phyloP scores from a whole-genome alignment of 2,888 invertebrate genomes.

The Cerastis rubricosa region DNA sequence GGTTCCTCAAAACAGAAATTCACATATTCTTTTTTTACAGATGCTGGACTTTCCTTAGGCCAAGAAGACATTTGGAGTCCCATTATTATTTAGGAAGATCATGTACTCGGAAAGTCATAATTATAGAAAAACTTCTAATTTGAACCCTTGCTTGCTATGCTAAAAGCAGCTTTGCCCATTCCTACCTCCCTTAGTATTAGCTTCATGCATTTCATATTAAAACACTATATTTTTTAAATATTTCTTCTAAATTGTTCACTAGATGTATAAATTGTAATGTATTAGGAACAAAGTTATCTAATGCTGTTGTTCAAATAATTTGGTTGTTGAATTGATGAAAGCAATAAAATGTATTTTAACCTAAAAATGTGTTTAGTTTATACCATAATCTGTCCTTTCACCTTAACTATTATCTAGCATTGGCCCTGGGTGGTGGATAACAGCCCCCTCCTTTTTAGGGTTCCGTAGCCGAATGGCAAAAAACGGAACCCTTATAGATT shows the following conservation, averaged over 20 bases:
- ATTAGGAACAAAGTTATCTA: constrained; percentile 41
- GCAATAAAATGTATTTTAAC: constrained; percentile 62
- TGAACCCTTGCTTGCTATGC: constrained; percentile 40
- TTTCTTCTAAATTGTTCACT: constrained; percentile 60
- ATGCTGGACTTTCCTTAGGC: constrained; percentile 89
- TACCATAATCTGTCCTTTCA: background rate
- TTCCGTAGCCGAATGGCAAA: too few relatives aligned
- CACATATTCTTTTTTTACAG: constrained; percentile 75
- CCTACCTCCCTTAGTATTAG: constrained; percentile 46
- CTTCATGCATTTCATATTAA: constrained; percentile 44
- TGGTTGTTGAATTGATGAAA: constrained; percentile 65
- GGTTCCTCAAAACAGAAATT: background rate
- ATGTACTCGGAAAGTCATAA: constrained; percentile 21
- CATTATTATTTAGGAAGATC: constrained; percentile 43
- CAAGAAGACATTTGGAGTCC: constrained; percentile 9
- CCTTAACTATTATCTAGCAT: too few relatives aligned
- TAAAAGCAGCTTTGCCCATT: constrained; percentile 42
- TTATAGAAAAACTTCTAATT: constrained; percentile 35
- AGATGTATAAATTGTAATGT: constrained; percentile 56
- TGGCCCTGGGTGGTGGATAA: too few relatives aligned
- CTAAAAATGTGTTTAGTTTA: constrained; percentile 32
- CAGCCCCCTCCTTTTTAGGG: too few relatives aligned
- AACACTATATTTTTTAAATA: constrained; percentile 50
- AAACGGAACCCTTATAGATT: too few relatives aligned
- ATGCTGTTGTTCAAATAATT: constrained; percentile 51